These are phyloP conservation scores for Pangasius macronema DNA, from an alignment of 2,797 vertebrate genomes.

Conservation along the genomic window DNA sequence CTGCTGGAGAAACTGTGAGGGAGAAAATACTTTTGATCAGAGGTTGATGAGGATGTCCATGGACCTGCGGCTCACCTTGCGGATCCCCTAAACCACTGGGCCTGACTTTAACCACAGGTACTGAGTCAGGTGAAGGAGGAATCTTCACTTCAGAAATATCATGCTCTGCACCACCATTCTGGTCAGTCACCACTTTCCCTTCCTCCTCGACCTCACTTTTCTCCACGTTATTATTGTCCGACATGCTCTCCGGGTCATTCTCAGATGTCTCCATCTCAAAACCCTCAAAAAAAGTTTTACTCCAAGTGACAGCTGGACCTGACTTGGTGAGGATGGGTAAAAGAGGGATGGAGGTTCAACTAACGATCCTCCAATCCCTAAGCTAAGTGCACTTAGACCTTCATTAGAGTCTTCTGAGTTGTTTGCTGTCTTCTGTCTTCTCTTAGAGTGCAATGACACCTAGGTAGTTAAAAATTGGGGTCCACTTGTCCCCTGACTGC, in stretches of 20 bases:
- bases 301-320: constrained; percentile 22
- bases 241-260: constrained; percentile 63
- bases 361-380: constrained; percentile 48
- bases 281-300: constrained; percentile 23
- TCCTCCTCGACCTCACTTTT: constrained; percentile 48
- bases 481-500: constrained; percentile 66
- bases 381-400: constrained; percentile 59
- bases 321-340: constrained; percentile 32
- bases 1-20: constrained; percentile 91
- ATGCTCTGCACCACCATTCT: constrained; percentile 42
- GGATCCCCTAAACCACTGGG: constrained; percentile 71
- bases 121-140: constrained; percentile 61
- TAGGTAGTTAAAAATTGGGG: constrained; percentile 71
- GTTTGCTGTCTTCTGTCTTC: constrained; percentile 62
- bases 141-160: constrained; percentile 66
- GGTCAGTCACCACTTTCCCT: constrained; percentile 60
- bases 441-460: constrained; percentile 65
- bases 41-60: constrained; percentile 65
- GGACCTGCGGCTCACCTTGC: constrained; percentile 59
- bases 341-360: constrained; percentile 50
- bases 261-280: constrained; percentile 48
- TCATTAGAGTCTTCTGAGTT: constrained; percentile 65
- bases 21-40: constrained; percentile 91
- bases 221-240: constrained; percentile 74
- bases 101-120: constrained; percentile 43